Evolutionary conservation across 2,888 invertebrate species (phyloP).

Genomic region (Caenorhabditis sulstoni): DNA sequence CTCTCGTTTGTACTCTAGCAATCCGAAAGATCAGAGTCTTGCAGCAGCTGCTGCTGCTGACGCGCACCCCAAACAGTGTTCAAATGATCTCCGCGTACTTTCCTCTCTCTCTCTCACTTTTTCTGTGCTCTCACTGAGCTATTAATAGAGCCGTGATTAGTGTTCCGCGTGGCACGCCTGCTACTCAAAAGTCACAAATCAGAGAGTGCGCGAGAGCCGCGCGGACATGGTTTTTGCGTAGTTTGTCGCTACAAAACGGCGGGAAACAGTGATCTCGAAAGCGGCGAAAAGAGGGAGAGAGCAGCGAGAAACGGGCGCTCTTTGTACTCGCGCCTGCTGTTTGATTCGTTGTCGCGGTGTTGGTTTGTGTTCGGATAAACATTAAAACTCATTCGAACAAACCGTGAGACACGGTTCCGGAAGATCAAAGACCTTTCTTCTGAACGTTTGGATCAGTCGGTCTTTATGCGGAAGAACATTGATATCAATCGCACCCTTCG

Average conservation of each 20-base stretch:
- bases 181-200: constrained; percentile 44
- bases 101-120: constrained; percentile 22
- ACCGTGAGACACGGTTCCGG: constrained; percentile 9
- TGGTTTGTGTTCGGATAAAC: constrained; percentile 53
- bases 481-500: not conserved
- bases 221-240: constrained; percentile 14
- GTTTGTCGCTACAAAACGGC: constrained; percentile 28
- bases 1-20: constrained; percentile 16
- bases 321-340: constrained; percentile 43
- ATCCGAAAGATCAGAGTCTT: constrained; percentile 39
- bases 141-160: constrained; percentile 18
- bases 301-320: constrained; percentile 19
- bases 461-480: not conserved
- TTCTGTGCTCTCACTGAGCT: not conserved
- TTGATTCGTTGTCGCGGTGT: constrained; percentile 35
- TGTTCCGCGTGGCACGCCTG: constrained; percentile 30
- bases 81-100: constrained; percentile 43
- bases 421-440: constrained; percentile 20
- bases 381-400: constrained; percentile 51
- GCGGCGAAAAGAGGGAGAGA: not conserved
- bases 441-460: too few species aligned
- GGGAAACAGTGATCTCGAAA: too few species aligned
- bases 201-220: constrained; percentile 11
- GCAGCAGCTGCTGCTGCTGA: not conserved
- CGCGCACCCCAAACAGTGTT: constrained; percentile 28